A percentile compares a stretch with the other conserved stretches of the same genome.
phyloP scores from a whole-genome alignment of 2,113 vertebrate genomes.

The Passer montanus region DNA sequence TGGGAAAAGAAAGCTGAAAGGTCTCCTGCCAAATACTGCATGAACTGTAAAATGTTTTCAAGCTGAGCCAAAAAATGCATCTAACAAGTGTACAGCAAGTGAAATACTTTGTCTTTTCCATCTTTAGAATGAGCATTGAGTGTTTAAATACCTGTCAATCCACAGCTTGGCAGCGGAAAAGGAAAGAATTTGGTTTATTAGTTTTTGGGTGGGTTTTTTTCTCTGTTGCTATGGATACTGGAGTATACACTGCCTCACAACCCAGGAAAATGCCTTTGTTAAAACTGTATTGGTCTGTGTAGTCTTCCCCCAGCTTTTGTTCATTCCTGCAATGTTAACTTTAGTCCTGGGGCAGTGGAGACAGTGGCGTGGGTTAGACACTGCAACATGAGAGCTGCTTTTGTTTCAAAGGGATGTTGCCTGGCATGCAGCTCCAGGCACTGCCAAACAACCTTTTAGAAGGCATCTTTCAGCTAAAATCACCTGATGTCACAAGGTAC shows the following conservation, averaged over 20 bases:
- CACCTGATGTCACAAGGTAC: neutral
- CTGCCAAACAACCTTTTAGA: neutral
- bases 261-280: neutral
- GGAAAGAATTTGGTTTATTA: conserved; percentile 61
- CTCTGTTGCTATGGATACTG: conserved; percentile 39
- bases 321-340: neutral
- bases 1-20: conserved; percentile 31
- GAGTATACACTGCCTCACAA: conserved; percentile 32
- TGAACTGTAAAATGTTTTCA: conserved; percentile 64
- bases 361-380: fast-evolving
- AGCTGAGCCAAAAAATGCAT: conserved; percentile 66
- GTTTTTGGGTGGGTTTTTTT: neutral
- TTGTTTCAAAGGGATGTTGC: neutral
- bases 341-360: neutral
- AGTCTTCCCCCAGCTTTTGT: neutral
- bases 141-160: conserved; percentile 62
- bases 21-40: conserved; percentile 28
- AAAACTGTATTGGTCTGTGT: neutral
- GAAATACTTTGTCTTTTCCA: conserved; percentile 58
- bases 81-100: conserved; percentile 63
- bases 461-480: neutral
- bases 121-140: conserved; percentile 52
- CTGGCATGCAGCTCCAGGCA: neutral
- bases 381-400: neutral
- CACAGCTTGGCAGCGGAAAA: conserved; percentile 54